A percentile compares a stretch with the other conserved stretches of the same genome.
phyloP scores from a whole-genome alignment of 2,888 invertebrate species.

The Arge pagana region DNA sequence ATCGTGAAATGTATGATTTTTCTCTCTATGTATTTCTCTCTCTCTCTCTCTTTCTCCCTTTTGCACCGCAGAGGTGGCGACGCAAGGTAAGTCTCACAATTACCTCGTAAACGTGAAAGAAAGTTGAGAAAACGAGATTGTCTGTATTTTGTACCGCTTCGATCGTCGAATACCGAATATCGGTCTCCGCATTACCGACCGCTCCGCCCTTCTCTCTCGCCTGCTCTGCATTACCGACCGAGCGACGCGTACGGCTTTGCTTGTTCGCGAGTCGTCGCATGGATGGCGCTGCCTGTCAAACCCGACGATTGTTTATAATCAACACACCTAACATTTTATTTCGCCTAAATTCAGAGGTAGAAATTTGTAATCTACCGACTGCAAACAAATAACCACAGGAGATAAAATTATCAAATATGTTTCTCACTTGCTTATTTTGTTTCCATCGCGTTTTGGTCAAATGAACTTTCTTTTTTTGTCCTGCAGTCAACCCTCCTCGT shows the following conservation, averaged over 20 bases:
- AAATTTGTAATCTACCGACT: too few species aligned
- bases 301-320: too few species aligned
- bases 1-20: too few species aligned
- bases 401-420: too few species aligned
- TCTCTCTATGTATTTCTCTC: too few species aligned
- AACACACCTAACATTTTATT: too few species aligned
- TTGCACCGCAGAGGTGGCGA: conserved; percentile 56
- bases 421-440: too few species aligned
- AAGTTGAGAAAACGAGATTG: not conserved
- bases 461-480: too few species aligned
- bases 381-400: too few species aligned
- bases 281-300: conserved; percentile 31
- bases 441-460: too few species aligned
- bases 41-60: conserved; percentile 30
- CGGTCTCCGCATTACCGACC: conserved; percentile 33
- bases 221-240: conserved; percentile 26
- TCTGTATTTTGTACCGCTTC: not conserved
- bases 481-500: too few species aligned
- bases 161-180: conserved; percentile 6
- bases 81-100: conserved; percentile 50
- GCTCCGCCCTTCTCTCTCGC: conserved; percentile 25
- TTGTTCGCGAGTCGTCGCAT: conserved; percentile 30
- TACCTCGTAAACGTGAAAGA: conserved; percentile 19
- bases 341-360: too few species aligned
- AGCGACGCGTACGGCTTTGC: conserved; percentile 3